These are phyloP conservation scores for Baccha elongata DNA, from an alignment of 2,888 invertebrate genomes.

Conservation along the genomic window DNA sequence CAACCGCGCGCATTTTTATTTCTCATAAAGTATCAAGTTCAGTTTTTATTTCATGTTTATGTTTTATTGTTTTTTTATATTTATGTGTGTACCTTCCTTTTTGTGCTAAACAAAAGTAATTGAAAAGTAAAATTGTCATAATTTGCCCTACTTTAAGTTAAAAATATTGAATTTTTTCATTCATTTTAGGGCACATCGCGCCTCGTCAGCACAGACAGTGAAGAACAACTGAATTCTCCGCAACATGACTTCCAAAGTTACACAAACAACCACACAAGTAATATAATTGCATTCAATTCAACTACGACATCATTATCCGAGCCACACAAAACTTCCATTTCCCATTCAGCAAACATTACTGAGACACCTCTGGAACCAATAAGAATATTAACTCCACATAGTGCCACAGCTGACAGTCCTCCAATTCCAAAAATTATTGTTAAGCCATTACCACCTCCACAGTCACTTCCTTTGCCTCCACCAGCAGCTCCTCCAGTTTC, in stretches of 20 bases:
- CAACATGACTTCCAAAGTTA: conserved; percentile 75
- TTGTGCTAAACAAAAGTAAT: conserved; percentile 12
- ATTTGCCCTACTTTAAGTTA: not conserved
- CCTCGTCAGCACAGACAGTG: conserved; percentile 86
- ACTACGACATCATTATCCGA: conserved; percentile 74
- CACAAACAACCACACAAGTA: conserved; percentile 80
- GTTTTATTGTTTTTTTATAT: conserved; percentile 35
- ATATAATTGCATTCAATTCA: conserved; percentile 53
- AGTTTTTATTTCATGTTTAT: conserved; percentile 49
- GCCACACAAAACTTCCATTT: conserved; percentile 62
- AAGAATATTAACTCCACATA: conserved; percentile 60
- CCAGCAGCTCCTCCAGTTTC: conserved; percentile 10
- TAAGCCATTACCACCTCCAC: conserved; percentile 51
- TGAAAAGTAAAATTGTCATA: not conserved
- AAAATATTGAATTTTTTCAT: conserved; percentile 1
- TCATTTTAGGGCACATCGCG: conserved; percentile 84
- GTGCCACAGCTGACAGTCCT: conserved; percentile 63
- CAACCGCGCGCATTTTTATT: conserved; percentile 60
- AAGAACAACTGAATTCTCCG: conserved; percentile 85
- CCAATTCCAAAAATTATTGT: conserved; percentile 65
- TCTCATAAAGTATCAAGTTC: conserved; percentile 38
- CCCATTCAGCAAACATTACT: conserved; percentile 32
- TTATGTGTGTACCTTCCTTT: not conserved
- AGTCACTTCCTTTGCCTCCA: conserved; percentile 4
- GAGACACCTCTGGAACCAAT: conserved; percentile 78